Evolutionary conservation across 2,888 invertebrate species (phyloP).

Genomic region (Caenorhabditis auriculariae): DNA sequence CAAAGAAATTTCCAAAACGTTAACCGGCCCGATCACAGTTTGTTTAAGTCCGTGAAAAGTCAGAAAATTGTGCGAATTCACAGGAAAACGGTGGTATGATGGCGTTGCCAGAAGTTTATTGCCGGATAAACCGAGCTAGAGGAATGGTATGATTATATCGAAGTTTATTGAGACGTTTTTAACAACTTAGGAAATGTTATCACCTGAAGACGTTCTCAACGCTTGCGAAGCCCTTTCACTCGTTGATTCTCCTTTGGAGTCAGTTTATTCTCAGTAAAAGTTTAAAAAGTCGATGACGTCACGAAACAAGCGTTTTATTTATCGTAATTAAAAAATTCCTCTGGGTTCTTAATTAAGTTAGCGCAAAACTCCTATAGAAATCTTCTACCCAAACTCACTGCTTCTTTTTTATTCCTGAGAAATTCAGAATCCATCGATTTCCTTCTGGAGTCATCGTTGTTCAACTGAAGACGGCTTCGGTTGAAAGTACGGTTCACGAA

Average conservation of each 20-base stretch:
- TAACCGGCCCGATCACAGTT: slow-evolving; percentile 80
- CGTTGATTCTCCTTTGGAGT: slow-evolving; percentile 65
- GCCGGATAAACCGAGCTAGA: slow-evolving; percentile 91
- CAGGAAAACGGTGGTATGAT: slow-evolving; percentile 92
- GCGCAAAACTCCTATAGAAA: not conserved
- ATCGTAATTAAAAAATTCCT: not conserved
- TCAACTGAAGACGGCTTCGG: slow-evolving; percentile 74
- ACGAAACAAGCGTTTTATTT: too few species aligned
- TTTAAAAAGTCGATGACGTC: not conserved
- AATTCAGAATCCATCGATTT: slow-evolving; percentile 76
- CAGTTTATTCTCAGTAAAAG: slow-evolving; percentile 2
- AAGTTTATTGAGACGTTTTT: not conserved
- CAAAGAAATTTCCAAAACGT: slow-evolving; percentile 80
- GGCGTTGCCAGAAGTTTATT: slow-evolving; percentile 93
- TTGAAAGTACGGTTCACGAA: slow-evolving; percentile 66
- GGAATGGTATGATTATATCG: slow-evolving; percentile 71
- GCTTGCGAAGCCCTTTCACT: slow-evolving; percentile 73
- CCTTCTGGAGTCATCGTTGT: slow-evolving; percentile 94
- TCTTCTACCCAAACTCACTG: not conserved
- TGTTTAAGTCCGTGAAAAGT: too few species aligned
- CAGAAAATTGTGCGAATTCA: too few species aligned
- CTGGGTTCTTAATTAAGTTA: not conserved
- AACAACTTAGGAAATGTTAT: slow-evolving; percentile 79
- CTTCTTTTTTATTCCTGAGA: not conserved
- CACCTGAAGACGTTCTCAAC: slow-evolving; percentile 91